Base-by-base conservation (phyloP, 1,140 invertebrate species). In the Leptonema lineaticorne region DNA sequence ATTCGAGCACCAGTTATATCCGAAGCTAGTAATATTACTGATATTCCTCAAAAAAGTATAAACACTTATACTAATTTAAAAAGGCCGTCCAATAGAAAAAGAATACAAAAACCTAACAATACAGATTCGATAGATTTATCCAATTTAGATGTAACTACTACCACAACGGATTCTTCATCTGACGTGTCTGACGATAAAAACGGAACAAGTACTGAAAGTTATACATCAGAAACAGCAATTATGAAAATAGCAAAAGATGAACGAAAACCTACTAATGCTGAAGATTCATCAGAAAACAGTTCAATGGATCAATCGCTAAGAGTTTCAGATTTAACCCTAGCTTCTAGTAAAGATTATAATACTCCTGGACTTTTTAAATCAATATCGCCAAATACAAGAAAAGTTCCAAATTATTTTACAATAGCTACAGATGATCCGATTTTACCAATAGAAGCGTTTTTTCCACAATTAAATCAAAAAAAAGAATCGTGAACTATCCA, bases 381-480 rank as follows among this genome's bases (percentile, higher is more conserved):
- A 0, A 76, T 82, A 22, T 76, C 80, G 22, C 75, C 80, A 0
- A 82, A 78, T 27, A 79, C 83, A 62, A 82, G 84, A 71, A 76
- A 84, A 67, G 81, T 85, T 75, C 85, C 85, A 2, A 85, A 81
- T 74, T 85, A 86, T 68, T 87, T 86, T 70, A 86, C 85, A 0
- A 82, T 87, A 76, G 83, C 85, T 0, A 87, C 85, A 7, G 85
- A 87, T 68, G 85, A 87, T 73, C 85, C 85, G 0, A 86, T 86
- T 24, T 77, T 87, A 41, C 85, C 85, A 0, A 86, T 87, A 65
- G 84, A 86, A 74, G 85, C 85, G 4, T 86, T 87, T 74, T 87
- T 87, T 72, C 84, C 85, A 20, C 84, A 86, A 74, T 75, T 87
- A 48, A 86, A 85, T 71, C 81, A 82, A 76, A 83, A 82, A 75